These are phyloP conservation scores for Apamea anceps DNA, from an alignment of 2,888 invertebrate species.

Conservation along the genomic window DNA sequence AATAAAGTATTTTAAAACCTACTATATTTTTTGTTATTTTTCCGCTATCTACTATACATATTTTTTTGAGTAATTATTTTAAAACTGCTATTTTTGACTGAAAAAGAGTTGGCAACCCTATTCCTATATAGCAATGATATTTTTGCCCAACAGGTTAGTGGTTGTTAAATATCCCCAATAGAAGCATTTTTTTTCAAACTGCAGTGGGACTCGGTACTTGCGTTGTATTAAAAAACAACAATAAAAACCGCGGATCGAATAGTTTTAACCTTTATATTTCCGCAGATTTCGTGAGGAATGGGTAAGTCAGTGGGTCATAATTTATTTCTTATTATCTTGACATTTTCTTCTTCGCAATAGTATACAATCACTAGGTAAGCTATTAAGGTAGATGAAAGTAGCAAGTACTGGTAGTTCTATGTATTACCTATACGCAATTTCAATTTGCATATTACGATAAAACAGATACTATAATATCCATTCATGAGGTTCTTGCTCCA, in stretches of 20 bases:
- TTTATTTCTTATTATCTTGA: constrained; percentile 24
- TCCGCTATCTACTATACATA: too few species aligned
- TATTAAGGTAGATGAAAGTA: constrained; percentile 33
- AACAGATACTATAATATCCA: constrained; percentile 58
- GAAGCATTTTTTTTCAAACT: background rate
- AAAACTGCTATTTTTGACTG: too few species aligned
- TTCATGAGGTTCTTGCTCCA: constrained; percentile 60
- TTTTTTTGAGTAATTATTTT: too few species aligned
- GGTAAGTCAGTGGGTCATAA: constrained; percentile 13
- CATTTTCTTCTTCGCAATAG: constrained; percentile 21
- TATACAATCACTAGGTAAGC: constrained; percentile 16
- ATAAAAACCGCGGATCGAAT: background rate
- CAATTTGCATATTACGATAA: constrained; percentile 63
- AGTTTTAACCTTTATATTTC: background rate
- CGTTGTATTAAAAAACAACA: background rate
- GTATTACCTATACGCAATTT: constrained; percentile 29
- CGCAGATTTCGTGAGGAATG: constrained; percentile 19
- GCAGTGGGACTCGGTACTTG: background rate
- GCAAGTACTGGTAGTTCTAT: constrained; percentile 29
- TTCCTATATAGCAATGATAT: background rate
- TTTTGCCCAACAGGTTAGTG: background rate
- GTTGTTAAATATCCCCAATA: background rate
- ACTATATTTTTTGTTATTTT: too few species aligned
- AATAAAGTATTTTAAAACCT: too few species aligned
- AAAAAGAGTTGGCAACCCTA: too few species aligned